A percentile compares a stretch with the other conserved stretches of the same genome.
Conservation (phyloP, 2,888 invertebrate genomes). For the Fabriciana adippe region DNA sequence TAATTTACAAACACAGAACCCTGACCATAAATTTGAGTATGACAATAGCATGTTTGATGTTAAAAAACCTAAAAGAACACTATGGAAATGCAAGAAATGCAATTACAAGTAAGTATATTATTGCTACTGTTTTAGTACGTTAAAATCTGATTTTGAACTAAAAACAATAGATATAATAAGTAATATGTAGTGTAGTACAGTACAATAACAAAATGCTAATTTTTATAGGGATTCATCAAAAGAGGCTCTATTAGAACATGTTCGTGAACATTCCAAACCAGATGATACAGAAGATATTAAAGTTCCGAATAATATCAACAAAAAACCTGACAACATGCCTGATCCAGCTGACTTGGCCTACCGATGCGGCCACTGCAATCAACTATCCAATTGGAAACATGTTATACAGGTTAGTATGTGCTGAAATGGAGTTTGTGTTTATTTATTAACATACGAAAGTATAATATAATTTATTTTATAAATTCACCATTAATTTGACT, state of each 20-base stretch:
- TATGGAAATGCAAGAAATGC: slow-evolving; percentile 96
- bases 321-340: slow-evolving; percentile 64
- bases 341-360: slow-evolving; percentile 78
- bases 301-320: slow-evolving; percentile 41
- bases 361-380: slow-evolving; percentile 91
- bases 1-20: slow-evolving; percentile 77
- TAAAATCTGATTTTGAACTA: not conserved
- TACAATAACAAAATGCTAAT: not conserved
- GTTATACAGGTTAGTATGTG: slow-evolving; percentile 88
- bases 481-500: too few relatives aligned
- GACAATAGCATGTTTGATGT: slow-evolving; percentile 59
- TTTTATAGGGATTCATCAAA: slow-evolving; percentile 72
- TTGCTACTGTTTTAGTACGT: not conserved
- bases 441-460: too few relatives aligned
- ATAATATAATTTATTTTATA: too few relatives aligned
- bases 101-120: slow-evolving; percentile 86
- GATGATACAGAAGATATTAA: slow-evolving; percentile 53
- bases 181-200: not conserved
- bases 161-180: not conserved
- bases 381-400: slow-evolving; percentile 92
- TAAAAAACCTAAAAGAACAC: slow-evolving; percentile 85
- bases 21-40: slow-evolving; percentile 57
- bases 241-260: slow-evolving; percentile 75
- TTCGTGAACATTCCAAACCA: slow-evolving; percentile 67
- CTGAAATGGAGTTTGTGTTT: too few relatives aligned